phyloP scores from a whole-genome alignment of 2,888 invertebrate genomes.

The Drosophila kuntzei region DNA sequence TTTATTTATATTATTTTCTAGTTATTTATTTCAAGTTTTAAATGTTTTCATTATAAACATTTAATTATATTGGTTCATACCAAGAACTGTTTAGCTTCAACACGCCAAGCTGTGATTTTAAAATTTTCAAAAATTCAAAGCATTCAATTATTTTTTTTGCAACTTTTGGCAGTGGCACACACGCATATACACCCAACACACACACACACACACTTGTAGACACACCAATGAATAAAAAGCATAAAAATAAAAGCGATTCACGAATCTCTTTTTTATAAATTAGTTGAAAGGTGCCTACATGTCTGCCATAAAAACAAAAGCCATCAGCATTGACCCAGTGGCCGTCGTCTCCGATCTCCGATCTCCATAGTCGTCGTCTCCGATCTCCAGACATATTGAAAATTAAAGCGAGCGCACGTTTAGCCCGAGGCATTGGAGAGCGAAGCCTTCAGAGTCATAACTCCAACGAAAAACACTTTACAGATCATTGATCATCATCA shows the following conservation, averaged over 20 bases:
- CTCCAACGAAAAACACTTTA: slow-evolving; percentile 75
- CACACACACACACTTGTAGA: slow-evolving; percentile 6
- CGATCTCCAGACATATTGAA: slow-evolving; percentile 72
- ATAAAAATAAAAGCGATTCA: slow-evolving; percentile 43
- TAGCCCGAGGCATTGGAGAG: slow-evolving; percentile 53
- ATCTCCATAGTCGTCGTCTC: slow-evolving; percentile 18
- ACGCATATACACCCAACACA: slow-evolving; percentile 10
- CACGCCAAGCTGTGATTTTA: slow-evolving; percentile 17
- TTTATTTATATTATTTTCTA: neutral
- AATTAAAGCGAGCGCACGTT: slow-evolving; percentile 79
- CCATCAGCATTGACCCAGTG: slow-evolving; percentile 75
- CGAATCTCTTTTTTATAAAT: slow-evolving; percentile 58
- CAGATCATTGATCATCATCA: slow-evolving; percentile 84
- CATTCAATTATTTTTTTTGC: slow-evolving; percentile 41
- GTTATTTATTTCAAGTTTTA: neutral
- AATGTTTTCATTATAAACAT: slow-evolving; percentile 11
- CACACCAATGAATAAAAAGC: neutral
- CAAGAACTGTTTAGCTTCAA: slow-evolving; percentile 20
- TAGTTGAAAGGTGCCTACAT: slow-evolving; percentile 77
- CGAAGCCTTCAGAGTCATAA: slow-evolving; percentile 55
- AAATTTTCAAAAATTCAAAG: slow-evolving; percentile 13
- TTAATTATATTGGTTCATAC: slow-evolving; percentile 14
- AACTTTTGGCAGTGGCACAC: slow-evolving; percentile 25
- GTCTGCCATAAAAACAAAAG: slow-evolving; percentile 81
- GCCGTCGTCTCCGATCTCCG: slow-evolving; percentile 38